A percentile compares a stretch with the other conserved stretches of the same genome.
These are phyloP conservation scores for Oreochromis spilurus DNA, from an alignment of 2,113 vertebrate species.

Conservation along the genomic window DNA sequence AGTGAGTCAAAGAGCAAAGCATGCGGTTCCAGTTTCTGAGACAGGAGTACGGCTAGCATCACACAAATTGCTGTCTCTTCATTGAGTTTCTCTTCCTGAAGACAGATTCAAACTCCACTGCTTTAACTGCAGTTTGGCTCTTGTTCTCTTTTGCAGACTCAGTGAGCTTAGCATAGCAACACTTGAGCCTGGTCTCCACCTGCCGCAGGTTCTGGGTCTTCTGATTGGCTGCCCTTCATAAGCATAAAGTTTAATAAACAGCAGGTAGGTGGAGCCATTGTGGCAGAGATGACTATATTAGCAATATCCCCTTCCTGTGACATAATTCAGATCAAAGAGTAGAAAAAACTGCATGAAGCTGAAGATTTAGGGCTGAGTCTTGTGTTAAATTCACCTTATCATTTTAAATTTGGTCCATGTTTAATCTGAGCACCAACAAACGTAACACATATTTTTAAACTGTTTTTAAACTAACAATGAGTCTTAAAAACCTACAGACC, in stretches of 20 bases:
- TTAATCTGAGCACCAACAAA: neutral
- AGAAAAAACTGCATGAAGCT: neutral
- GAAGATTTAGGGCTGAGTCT: neutral
- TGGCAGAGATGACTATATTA: neutral
- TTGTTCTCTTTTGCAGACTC: neutral
- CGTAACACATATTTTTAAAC: neutral
- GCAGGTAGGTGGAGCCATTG: neutral
- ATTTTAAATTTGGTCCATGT: neutral
- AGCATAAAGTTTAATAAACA: neutral
- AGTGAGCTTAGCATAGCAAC: neutral
- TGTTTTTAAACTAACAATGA: neutral
- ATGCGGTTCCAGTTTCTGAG: slow-evolving; percentile 79
- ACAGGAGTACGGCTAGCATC: neutral
- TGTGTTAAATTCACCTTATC: neutral
- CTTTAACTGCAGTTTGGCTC: accelerated
- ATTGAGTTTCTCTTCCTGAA: neutral
- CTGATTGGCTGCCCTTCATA: neutral
- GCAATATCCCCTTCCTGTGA: neutral
- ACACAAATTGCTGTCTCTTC: neutral
- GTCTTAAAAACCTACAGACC: neutral
- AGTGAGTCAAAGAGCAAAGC: slow-evolving; percentile 56
- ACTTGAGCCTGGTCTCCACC: neutral
- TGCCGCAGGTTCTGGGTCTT: neutral
- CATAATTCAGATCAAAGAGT: neutral
- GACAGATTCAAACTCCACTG: neutral